Percentiles rank a stretch among this genome's conserved stretches.
Conservation (phyloP, 2,797 vertebrate genomes). For the Hippopotamyrus pictus region DNA sequence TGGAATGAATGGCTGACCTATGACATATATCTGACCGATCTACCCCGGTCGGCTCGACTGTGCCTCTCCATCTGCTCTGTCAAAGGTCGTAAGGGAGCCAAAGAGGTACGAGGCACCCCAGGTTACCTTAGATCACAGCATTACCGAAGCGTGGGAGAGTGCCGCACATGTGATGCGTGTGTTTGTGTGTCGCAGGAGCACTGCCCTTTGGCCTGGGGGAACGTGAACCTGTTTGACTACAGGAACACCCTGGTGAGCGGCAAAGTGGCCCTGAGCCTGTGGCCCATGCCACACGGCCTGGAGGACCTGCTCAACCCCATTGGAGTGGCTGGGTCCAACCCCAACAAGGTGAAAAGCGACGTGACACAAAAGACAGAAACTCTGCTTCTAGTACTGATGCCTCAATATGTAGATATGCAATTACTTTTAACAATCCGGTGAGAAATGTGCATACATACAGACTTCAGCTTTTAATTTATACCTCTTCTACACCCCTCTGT, state of each 20-base stretch:
- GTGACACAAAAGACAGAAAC: not conserved
- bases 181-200: slow-evolving; percentile 43
- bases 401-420: not conserved
- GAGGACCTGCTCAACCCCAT: slow-evolving; percentile 58
- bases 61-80: slow-evolving; percentile 57
- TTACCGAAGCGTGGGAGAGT: not conserved
- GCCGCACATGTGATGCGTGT: not conserved
- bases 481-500: not conserved
- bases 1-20: slow-evolving; percentile 56
- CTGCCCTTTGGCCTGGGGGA: slow-evolving; percentile 55
- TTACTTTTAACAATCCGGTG: not conserved
- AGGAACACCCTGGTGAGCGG: slow-evolving; percentile 51
- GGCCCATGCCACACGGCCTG: slow-evolving; percentile 53
- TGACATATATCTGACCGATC: slow-evolving; percentile 46
- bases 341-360: slow-evolving; percentile 46
- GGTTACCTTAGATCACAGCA: not conserved
- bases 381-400: too few species aligned
- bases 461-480: not conserved
- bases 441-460: not conserved
- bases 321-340: slow-evolving; percentile 53
- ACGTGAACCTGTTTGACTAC: slow-evolving; percentile 56
- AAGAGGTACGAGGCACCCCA: slow-evolving; percentile 37
- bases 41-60: slow-evolving; percentile 48
- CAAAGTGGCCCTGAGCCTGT: slow-evolving; percentile 52
- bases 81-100: slow-evolving; percentile 45